A percentile compares a stretch with the other conserved stretches of the same genome.
These are phyloP conservation scores for Mystacornis crossleyi DNA, from an alignment of 2,113 vertebrate genomes.

Conservation along the genomic window DNA sequence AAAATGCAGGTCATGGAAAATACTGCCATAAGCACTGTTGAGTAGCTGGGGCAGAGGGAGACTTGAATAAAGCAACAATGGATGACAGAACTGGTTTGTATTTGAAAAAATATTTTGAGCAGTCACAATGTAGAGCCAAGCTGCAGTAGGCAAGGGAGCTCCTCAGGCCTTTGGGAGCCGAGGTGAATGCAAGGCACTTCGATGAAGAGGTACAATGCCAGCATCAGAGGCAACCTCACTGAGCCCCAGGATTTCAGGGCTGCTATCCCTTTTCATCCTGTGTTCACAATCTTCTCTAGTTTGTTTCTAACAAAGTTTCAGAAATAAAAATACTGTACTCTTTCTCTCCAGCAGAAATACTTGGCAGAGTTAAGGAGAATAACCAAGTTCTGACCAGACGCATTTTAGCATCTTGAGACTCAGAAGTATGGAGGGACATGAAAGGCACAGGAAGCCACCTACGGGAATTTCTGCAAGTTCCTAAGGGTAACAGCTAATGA, in stretches of 20 bases:
- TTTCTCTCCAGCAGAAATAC: neutral
- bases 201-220: neutral
- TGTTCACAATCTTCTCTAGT: neutral
- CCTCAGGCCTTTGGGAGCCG: neutral
- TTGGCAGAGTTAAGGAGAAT: neutral
- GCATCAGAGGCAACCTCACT: neutral
- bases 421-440: fast-evolving
- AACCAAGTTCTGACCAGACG: neutral
- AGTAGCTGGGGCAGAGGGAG: neutral
- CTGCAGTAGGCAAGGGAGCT: neutral
- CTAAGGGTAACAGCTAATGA: neutral
- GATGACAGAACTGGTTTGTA: neutral
- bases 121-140: neutral
- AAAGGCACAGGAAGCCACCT: neutral
- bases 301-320: neutral
- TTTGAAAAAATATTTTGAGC: neutral
- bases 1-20: neutral
- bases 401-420: neutral
- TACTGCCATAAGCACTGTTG: neutral
- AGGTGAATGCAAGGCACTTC: neutral
- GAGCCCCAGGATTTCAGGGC: neutral
- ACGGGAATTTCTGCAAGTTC: neutral
- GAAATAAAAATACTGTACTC: neutral
- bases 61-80: neutral
- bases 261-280: neutral